Conservation (phyloP, 2,888 invertebrate species). For the Spisula solida region DNA sequence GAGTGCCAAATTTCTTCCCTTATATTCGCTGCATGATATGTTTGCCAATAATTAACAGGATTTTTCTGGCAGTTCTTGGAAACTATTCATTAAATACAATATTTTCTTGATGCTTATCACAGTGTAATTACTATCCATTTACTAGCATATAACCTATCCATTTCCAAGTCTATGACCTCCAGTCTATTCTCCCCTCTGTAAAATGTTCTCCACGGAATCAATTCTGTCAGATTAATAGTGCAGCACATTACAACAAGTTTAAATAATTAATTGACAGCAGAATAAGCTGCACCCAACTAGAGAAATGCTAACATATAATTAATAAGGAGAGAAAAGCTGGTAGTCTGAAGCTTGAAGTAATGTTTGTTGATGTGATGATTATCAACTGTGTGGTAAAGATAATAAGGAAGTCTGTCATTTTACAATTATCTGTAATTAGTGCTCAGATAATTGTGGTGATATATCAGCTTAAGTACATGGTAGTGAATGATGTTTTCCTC, state of each 20-base stretch:
- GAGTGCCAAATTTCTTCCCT: conserved; percentile 15
- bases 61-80: conserved; percentile 15
- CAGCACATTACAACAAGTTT: conserved; percentile 23
- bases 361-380: neutral
- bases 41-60: conserved; percentile 23
- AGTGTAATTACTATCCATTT: conserved; percentile 32
- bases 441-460: too few relatives aligned
- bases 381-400: neutral
- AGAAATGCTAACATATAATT: conserved; percentile 19
- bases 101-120: conserved; percentile 20
- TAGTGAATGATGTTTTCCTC: too few relatives aligned
- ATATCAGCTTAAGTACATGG: too few relatives aligned
- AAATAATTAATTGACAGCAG: conserved; percentile 37
- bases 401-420: neutral
- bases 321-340: neutral
- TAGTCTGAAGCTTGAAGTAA: neutral
- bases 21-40: neutral
- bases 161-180: neutral
- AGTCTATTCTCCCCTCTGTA: neutral
- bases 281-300: conserved; percentile 22
- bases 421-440: too few relatives aligned
- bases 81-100: conserved; percentile 34
- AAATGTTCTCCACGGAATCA: neutral
- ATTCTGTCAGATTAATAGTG: conserved; percentile 6
- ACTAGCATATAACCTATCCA: neutral